phyloP scores from a whole-genome alignment of 2,113 vertebrate genomes.

The Brachyistius frenatus region DNA sequence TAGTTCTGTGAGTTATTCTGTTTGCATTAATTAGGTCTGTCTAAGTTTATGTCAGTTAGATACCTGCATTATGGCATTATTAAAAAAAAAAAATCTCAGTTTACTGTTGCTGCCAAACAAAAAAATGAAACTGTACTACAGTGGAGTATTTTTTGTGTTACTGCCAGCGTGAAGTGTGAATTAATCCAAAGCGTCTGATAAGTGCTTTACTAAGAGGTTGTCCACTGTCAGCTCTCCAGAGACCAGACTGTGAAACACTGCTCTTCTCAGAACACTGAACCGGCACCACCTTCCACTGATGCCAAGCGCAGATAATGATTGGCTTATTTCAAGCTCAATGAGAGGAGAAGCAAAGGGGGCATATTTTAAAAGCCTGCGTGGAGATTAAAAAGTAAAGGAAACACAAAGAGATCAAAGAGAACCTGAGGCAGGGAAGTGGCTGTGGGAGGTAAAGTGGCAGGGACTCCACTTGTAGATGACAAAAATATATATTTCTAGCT shows the following conservation, averaged over 20 bases:
- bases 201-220: neutral
- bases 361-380: constrained; percentile 10
- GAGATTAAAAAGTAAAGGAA: constrained; percentile 1
- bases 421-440: neutral
- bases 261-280: neutral
- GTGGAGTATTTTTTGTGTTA: neutral
- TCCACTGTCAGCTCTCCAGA: neutral
- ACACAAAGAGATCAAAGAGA: neutral
- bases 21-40: neutral
- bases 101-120: neutral
- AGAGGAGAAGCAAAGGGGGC: neutral
- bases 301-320: constrained; percentile 7
- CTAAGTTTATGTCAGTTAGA: neutral
- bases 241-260: neutral
- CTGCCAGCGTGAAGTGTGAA: neutral
- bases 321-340: constrained; percentile 17
- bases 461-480: neutral
- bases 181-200: neutral
- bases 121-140: neutral
- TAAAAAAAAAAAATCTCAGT: neutral
- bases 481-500: neutral
- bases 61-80: neutral
- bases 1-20: neutral
- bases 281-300: constrained; percentile 4
- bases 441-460: constrained; percentile 12